Evolutionary conservation across 2,797 vertebrate genomes (phyloP), one percentile per base, ranked within the genome.

Genomic region (Thunnus albacares): DNA sequence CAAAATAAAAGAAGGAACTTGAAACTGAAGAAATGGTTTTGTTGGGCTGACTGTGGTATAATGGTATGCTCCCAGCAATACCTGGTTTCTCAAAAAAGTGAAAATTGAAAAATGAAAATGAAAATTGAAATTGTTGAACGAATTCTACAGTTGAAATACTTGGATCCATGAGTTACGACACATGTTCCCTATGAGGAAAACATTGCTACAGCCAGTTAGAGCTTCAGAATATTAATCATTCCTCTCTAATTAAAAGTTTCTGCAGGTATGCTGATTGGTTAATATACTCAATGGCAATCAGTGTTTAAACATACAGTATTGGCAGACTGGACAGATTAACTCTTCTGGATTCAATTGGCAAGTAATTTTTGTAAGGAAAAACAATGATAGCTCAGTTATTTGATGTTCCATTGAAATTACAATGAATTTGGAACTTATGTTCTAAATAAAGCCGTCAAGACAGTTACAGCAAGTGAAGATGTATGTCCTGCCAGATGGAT

Each of bases 401-500:
- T 57, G 45, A 71, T 55, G 28, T 26, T 38, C 38, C 7, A 20
- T 15, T 41, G 28, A 62, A 56, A 49, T 14, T 1, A 28, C 10
- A 64, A 15, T n/a, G 18, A 1, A 41, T 72, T 10, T 35, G 4
- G 4, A 71, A 73, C 52, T 43, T 0, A 22, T 28, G 22, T 18
- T 64, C 22, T 12, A 51, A 63, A 81, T 33, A 63, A 53, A 73
- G 22, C 18, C 2, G 15, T 51, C 28, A 38, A 59, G 35, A 45
- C 33, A 6, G 28, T 20, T 52, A 26, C 53, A 6, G 45, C 26
- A 9, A 22, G 24, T 41, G 24, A 51, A 63, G n/a, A 38, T 38
- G 53, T 17, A 51, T 18, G 18, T 33, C 13, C 53, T 57, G 62
- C 52, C 13, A 73, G 71, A 68, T 71, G 61, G 75, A 85, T 1